Evolutionary conservation across 1,140 invertebrate species (phyloP), one percentile per base, ranked within the genome.

Genomic region (Vanessa atalanta): DNA sequence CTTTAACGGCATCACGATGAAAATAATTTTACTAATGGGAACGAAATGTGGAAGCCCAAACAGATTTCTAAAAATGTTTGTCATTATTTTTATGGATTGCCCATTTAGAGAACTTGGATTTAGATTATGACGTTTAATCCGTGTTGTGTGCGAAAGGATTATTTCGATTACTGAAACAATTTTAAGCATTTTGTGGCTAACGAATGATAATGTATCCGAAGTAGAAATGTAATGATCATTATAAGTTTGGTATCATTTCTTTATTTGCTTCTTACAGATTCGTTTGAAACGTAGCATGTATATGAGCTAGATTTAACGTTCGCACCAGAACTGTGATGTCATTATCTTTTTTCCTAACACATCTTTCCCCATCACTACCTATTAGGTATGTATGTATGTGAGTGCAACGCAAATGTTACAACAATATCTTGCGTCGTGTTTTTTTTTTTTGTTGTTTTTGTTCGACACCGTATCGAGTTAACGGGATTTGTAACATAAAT

Each of bases 311-410:
- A 26, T 60, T 60, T 26, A 23, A 14, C 55, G 31, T 60, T 31
- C 55, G 9, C 55, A 57, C 9, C 11, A 60, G 9, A 1, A 1
- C 11, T 12, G 20, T 60, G 55, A 60, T n/a, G 8, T 43, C 48
- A 51, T 51, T 51, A 12, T 60, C 15, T 7, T 60, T 60, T 60
- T 60, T 60, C 31, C 11, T 60, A 60, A 60, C 13, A n/a, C 50
- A 20, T 68, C 68, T 70, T 60, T 70, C 57, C 53, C 20, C 20
- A 61, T 60, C 53, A 70, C 9, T 60, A 47, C 47, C 14, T n/a
- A 60, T 14, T 70, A 70, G 16, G 6, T 43, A 43, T 43, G 37
- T 31, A 31, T 31, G 2, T 61, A 70, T 70, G 55, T 20, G 16
- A 48, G 2, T 2, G 55, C 14, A 57, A 14, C 15, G 16, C 13